A percentile compares a stretch with the other conserved stretches of the same genome.
phyloP scores from a whole-genome alignment of 2,888 invertebrate genomes.

The Pollenia angustigena region DNA sequence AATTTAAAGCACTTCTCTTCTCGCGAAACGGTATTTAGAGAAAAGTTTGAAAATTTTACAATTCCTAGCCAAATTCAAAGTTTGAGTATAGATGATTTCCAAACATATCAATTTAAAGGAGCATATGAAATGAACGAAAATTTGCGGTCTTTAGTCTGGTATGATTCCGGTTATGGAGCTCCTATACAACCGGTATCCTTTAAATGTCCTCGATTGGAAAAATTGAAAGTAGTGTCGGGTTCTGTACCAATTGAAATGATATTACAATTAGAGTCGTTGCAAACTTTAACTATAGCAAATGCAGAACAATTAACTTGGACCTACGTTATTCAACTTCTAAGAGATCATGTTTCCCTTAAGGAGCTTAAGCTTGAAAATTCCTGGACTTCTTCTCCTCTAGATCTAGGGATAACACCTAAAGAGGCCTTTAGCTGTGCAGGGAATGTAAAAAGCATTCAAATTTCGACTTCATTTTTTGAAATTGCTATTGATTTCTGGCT shows the following conservation, averaged over 20 bases:
- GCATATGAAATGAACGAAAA: background rate
- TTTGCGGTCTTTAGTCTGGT: background rate
- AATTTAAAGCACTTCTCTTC: conserved; percentile 15
- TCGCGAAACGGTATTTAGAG: conserved; percentile 13
- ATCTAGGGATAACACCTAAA: no score
- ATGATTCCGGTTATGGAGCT: background rate
- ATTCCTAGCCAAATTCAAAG: conserved; percentile 9
- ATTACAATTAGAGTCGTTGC: background rate
- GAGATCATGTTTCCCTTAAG: background rate
- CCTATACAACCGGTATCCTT: background rate
- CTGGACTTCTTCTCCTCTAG: no score
- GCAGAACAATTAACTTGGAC: background rate
- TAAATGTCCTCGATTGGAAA: background rate
- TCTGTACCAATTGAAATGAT: background rate
- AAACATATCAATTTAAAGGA: conserved; percentile 29
- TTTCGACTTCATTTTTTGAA: no score
- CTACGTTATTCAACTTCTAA: background rate
- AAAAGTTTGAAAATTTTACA: conserved; percentile 8
- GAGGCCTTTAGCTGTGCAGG: no score
- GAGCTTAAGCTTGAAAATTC: no score
- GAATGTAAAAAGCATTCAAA: no score
- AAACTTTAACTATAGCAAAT: background rate
- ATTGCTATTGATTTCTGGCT: no score
- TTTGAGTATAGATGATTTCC: conserved; percentile 11
- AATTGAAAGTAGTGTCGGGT: background rate